Conservation (phyloP, 2,888 invertebrate genomes). For the Dolichopus griseipennis region DNA sequence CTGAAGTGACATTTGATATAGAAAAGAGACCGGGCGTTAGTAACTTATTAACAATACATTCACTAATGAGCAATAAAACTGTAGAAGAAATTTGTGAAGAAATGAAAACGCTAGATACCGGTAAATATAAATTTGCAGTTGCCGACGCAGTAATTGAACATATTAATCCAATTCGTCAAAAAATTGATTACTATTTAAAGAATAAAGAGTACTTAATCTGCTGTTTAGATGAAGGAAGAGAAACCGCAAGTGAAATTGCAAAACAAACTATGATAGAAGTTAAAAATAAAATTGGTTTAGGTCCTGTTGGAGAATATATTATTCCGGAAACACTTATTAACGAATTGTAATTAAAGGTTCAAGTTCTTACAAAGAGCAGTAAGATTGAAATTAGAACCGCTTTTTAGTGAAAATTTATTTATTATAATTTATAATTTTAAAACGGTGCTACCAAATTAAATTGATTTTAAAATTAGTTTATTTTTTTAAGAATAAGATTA, state of each 20-base stretch:
- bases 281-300: constrained; percentile 51
- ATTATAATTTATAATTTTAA: no score
- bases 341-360: no score
- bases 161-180: constrained; percentile 58
- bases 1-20: constrained; percentile 74
- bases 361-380: no score
- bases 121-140: constrained; percentile 62
- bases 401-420: no score
- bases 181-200: constrained; percentile 49
- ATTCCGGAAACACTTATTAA: not conserved
- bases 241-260: constrained; percentile 55
- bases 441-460: no score
- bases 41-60: constrained; percentile 79
- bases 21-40: constrained; percentile 74
- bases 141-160: constrained; percentile 64
- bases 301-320: constrained; percentile 19
- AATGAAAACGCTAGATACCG: constrained; percentile 59
- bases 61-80: constrained; percentile 57
- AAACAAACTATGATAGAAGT: constrained; percentile 56
- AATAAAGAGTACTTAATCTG: constrained; percentile 55
- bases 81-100: constrained; percentile 62
- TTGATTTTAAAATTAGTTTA: no score
- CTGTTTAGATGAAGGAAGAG: constrained; percentile 54
- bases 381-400: no score
- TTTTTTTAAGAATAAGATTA: no score